Evolutionary conservation across 2,888 invertebrate species (phyloP), one percentile per base, ranked within the genome.

Genomic region (Chymomyza amoena): DNA sequence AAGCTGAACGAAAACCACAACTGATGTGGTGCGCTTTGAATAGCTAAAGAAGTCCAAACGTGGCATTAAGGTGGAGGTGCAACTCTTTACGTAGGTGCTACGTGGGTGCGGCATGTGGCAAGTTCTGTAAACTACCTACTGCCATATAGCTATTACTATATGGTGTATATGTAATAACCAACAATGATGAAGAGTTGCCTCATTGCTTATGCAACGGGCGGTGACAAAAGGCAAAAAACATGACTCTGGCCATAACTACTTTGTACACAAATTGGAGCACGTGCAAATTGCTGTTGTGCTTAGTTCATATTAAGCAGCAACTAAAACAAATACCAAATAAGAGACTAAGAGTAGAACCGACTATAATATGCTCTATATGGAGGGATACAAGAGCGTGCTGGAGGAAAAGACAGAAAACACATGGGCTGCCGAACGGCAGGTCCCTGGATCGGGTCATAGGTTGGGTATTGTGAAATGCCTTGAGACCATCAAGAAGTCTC

Each of bases 201-300:
- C 71, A 81, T 74, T 79, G 64, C 57, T 68, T 77, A 79, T 79
- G 73, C 73, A 69, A 72, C 20, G 61, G 18, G 75, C 69, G 51
- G 52, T 18, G 73, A 60, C 59, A 76, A 66, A 32, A 18, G 79
- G 62, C 52, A 66, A 9, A 3, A 32, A n/a, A 28, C 28, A 39
- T 16, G 36, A 72, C 72, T 45, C 39, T 45, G 4, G 39, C 13
- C 69, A 70, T 39, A 62, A 57, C 61, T 16, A 54, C 16, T 18
- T 4, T 54, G 54, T 20, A 68, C 57, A 69, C 72, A 73, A 70
- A 71, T 69, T 72, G 67, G 72, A 72, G 78, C 80, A 80, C 70
- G 72, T 72, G 69, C 75, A 75, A 77, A 72, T 77, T 78, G 75
- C 25, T 15, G 36, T 18, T 56, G 62, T 59, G 59, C 50, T 50